Evolutionary conservation across 2,888 invertebrate species (phyloP).

Genomic region (Protophormia terraenovae): DNA sequence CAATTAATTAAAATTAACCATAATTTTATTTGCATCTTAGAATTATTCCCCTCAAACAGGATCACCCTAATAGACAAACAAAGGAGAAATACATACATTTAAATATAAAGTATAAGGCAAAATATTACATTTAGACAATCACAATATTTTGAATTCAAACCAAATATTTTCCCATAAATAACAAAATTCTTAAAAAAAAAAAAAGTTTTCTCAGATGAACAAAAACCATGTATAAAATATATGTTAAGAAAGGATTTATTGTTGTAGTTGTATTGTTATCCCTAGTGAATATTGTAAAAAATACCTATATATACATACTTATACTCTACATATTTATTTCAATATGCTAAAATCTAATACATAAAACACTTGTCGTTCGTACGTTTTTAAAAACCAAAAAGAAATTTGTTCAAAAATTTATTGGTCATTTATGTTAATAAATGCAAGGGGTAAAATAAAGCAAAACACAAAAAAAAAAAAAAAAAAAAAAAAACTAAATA

Average conservation of each 20-base stretch:
- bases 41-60: too few relatives aligned
- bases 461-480: not conserved
- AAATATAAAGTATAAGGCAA: not conserved
- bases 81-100: not conserved
- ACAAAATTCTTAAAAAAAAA: not conserved
- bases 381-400: not conserved
- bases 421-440: constrained; percentile 6
- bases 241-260: not conserved
- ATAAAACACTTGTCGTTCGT: not conserved
- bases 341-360: not conserved
- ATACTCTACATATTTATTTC: not conserved
- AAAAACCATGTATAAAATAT: not conserved
- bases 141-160: constrained; percentile 16
- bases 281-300: not conserved
- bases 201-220: not conserved
- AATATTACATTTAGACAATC: not conserved
- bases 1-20: too few relatives aligned
- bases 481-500: too few relatives aligned
- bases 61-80: too few relatives aligned
- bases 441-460: not conserved
- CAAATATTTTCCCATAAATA: constrained; percentile 9
- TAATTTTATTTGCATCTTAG: too few relatives aligned
- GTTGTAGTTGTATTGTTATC: not conserved
- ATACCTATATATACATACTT: not conserved
- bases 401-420: not conserved